Evolutionary conservation across 1,140 invertebrate genomes (phyloP).

Genomic region (Neodiprion virginianus): DNA sequence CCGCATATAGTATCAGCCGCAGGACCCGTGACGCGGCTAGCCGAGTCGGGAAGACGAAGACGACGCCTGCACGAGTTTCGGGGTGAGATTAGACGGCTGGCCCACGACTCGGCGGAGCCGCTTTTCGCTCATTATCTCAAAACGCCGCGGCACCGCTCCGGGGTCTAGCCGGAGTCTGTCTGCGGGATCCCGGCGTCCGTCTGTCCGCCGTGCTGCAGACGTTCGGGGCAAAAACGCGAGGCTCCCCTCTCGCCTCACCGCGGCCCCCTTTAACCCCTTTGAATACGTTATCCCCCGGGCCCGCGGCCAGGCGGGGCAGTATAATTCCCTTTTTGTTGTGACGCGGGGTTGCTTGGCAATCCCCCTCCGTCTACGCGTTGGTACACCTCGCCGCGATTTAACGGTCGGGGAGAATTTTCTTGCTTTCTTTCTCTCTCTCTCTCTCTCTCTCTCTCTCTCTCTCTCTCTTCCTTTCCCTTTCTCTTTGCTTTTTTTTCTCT

Average conservation of each 20-base stretch:
- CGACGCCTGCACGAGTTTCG: neutral
- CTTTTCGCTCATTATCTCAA: conserved; percentile 4
- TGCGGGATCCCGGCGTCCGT: neutral
- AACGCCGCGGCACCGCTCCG: neutral
- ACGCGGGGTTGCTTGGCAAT: no score
- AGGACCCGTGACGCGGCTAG: neutral
- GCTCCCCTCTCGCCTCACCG: neutral
- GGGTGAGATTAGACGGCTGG: conserved; percentile 1
- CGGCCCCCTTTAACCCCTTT: neutral
- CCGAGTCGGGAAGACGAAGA: neutral
- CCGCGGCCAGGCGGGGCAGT: no score
- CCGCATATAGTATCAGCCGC: neutral
- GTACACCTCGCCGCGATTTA: no score
- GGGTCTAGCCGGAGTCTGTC: neutral
- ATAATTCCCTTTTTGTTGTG: no score
- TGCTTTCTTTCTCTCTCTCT: no score
- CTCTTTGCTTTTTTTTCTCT: no score
- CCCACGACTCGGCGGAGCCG: neutral
- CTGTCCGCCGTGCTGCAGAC: neutral
- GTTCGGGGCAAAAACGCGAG: neutral
- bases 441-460: no score
- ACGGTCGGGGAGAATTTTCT: no score
- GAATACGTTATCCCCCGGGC: neutral
- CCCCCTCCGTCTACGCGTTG: no score
- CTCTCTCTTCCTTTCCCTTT: no score